A percentile compares a stretch with the other conserved stretches of the same genome.
These are phyloP conservation scores for Phycodurus eques DNA, from an alignment of 2,113 vertebrate genomes.

Conservation along the genomic window DNA sequence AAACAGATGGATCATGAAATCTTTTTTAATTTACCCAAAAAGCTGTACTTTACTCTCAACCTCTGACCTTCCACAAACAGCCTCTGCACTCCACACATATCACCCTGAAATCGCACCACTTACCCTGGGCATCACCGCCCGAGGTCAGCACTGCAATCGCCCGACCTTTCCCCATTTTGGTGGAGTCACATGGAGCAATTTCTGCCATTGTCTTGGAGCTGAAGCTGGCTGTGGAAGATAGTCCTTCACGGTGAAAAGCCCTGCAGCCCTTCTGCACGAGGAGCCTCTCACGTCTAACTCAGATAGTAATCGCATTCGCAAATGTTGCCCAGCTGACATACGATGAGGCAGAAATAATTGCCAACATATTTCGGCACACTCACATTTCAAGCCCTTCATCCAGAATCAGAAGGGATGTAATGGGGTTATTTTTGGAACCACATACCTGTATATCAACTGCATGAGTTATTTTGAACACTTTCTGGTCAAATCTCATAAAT, in stretches of 20 bases:
- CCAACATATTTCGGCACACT: conserved; percentile 24
- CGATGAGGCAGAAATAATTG: conserved; percentile 30
- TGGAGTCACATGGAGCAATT: conserved; percentile 21
- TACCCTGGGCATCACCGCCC: conserved; percentile 94
- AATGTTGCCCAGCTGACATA: conserved; percentile 45
- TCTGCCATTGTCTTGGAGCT: conserved; percentile 48
- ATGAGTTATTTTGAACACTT: neutral
- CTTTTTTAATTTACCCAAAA: neutral
- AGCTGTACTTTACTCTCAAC: neutral
- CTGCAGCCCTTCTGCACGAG: conserved; percentile 15
- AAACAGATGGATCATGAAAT: neutral
- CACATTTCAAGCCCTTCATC: neutral
- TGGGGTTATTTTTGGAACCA: neutral
- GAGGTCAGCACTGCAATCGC: conserved; percentile 94
- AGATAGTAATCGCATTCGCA: conserved; percentile 35
- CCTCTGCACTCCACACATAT: conserved; percentile 28
- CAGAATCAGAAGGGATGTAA: neutral
- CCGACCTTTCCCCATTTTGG: conserved; percentile 78
- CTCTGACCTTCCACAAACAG: neutral
- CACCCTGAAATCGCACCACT: conserved; percentile 29
- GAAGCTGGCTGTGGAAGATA: conserved; percentile 37
- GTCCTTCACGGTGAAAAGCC: conserved; percentile 20
- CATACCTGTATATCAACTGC: neutral
- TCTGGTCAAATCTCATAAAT: neutral
- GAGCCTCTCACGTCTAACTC: conserved; percentile 12